phyloP scores from a whole-genome alignment of 2,797 vertebrate species.

The Percopsis omiscomaycus region DNA sequence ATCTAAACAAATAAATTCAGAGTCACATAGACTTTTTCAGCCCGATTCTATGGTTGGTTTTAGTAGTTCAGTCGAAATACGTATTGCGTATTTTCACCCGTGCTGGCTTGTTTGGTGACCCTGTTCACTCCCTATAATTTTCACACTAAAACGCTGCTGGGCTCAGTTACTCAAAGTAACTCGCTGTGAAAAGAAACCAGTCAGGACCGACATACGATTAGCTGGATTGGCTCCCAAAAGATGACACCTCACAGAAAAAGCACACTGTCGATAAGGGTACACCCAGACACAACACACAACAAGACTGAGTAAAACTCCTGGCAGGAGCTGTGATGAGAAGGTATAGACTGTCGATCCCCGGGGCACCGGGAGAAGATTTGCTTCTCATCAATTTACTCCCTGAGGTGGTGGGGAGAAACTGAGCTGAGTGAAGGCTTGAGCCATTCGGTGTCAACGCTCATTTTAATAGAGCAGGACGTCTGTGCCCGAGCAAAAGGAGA shows the following conservation, averaged over 20 bases:
- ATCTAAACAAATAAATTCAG: conserved; percentile 31
- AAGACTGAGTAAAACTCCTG: too few species aligned
- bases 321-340: too few species aligned
- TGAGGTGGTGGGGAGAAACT: too few species aligned
- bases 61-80: neutral
- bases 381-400: too few species aligned
- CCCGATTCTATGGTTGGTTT: neutral
- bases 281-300: too few species aligned
- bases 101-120: conserved; percentile 13
- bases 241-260: conserved; percentile 3
- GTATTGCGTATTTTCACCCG: neutral
- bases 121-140: neutral
- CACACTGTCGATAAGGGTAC: too few species aligned
- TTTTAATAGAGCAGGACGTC: too few species aligned
- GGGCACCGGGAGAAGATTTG: too few species aligned
- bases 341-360: too few species aligned
- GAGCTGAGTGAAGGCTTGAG: too few species aligned
- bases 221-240: conserved; percentile 18
- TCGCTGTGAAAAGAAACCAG: conserved; percentile 5
- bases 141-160: neutral
- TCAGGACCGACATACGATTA: conserved; percentile 1
- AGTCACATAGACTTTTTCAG: conserved; percentile 38
- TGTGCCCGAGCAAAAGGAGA: too few species aligned
- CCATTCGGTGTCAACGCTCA: too few species aligned
- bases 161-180: neutral